Percentiles rank a stretch among this genome's conserved stretches.
These are phyloP conservation scores for Drosophila parvula DNA, from an alignment of 1,140 invertebrate species.

Conservation along the genomic window DNA sequence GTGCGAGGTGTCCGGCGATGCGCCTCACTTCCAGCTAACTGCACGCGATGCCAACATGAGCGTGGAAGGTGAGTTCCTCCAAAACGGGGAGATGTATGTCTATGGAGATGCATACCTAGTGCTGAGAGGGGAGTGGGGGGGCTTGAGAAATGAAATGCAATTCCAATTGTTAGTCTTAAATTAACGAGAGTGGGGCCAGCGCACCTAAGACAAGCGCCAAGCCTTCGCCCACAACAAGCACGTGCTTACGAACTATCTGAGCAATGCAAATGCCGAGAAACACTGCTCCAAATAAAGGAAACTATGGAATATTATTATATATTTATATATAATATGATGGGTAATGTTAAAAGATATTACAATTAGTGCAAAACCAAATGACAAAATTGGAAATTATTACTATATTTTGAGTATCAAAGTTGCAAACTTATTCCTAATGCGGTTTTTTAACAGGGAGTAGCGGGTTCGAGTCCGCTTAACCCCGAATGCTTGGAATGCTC, in stretches of 20 bases:
- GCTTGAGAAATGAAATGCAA: slow-evolving; percentile 64
- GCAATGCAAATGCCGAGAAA: slow-evolving; percentile 19
- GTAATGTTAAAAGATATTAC: too few species aligned
- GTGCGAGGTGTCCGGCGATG: slow-evolving; percentile 87
- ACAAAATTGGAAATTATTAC: too few species aligned
- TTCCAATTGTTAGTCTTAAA: slow-evolving; percentile 76
- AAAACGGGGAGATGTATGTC: too few species aligned
- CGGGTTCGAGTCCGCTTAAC: too few species aligned
- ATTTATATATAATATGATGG: too few species aligned
- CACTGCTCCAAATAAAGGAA: slow-evolving; percentile 3
- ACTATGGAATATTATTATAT: neutral
- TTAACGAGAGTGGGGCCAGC: slow-evolving; percentile 47
- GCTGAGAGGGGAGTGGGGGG: slow-evolving; percentile 82
- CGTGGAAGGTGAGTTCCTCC: slow-evolving; percentile 86
- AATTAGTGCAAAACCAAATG: too few species aligned
- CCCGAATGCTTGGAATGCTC: too few species aligned
- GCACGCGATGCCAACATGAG: slow-evolving; percentile 86
- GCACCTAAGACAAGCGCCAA: slow-evolving; percentile 4
- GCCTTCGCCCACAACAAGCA: neutral
- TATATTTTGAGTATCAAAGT: too few species aligned
- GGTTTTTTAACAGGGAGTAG: too few species aligned
- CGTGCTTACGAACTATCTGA: slow-evolving; percentile 33
- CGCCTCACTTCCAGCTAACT: slow-evolving; percentile 86
- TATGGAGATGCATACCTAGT: neutral
- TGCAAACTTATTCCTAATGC: too few species aligned